Evolutionary conservation across 2,888 invertebrate genomes (phyloP).

Genomic region (Megastigmus dorsalis): DNA sequence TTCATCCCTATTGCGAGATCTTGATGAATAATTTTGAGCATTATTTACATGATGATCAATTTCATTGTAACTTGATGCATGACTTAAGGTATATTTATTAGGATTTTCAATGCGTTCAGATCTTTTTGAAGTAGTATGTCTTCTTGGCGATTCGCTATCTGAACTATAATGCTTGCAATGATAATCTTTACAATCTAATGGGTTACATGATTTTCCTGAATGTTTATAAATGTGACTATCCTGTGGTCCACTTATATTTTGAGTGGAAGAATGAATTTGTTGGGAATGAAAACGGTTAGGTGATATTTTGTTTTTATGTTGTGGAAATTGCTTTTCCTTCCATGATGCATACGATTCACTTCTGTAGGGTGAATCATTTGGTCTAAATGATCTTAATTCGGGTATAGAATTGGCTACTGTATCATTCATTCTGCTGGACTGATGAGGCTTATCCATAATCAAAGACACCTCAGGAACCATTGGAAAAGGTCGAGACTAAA

Average conservation of each 20-base stretch:
- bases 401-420: conserved; percentile 30
- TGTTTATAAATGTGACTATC: background rate
- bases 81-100: conserved; percentile 43
- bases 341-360: conserved; percentile 65
- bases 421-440: conserved; percentile 23
- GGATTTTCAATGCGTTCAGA: conserved; percentile 5
- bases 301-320: conserved; percentile 25
- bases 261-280: conserved; percentile 34
- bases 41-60: conserved; percentile 31
- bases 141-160: conserved; percentile 22
- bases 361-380: conserved; percentile 44
- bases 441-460: conserved; percentile 63
- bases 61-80: conserved; percentile 16
- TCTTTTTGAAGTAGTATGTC: background rate
- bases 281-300: conserved; percentile 12
- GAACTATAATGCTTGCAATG: conserved; percentile 15
- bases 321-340: conserved; percentile 62
- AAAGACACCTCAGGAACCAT: conserved; percentile 69
- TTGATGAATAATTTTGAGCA: conserved; percentile 8
- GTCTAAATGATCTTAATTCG: conserved; percentile 14
- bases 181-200: conserved; percentile 19
- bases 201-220: conserved; percentile 4
- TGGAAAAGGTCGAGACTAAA: conserved; percentile 56
- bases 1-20: conserved; percentile 28
- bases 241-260: conserved; percentile 19